Evolutionary conservation across 2,888 invertebrate genomes (phyloP).

Genomic region (Drosophila neoperkinsi): DNA sequence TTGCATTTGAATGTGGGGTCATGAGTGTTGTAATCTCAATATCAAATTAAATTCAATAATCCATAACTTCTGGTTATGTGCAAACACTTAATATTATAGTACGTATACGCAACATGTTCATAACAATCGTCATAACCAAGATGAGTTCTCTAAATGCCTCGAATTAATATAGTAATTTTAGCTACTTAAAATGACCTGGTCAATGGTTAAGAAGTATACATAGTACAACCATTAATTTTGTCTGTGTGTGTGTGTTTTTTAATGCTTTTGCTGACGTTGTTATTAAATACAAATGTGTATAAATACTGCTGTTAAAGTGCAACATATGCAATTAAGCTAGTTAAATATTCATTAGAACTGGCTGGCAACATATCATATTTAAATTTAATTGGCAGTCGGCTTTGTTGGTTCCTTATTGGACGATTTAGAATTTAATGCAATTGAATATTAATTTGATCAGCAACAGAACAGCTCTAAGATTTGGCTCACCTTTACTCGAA

Average conservation of each 20-base stretch:
- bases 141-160: conserved; percentile 27
- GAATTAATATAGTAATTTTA: conserved; percentile 49
- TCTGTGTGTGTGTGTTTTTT: conserved; percentile 9
- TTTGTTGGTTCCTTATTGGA: conserved; percentile 60
- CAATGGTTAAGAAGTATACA: conserved; percentile 48
- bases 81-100: conserved; percentile 42
- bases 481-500: background rate
- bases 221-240: conserved; percentile 26
- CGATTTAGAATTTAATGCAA: conserved; percentile 31
- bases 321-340: conserved; percentile 58
- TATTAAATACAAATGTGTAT: background rate
- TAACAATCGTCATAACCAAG: conserved; percentile 15
- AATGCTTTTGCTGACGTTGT: conserved; percentile 10
- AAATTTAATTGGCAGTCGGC: conserved; percentile 61
- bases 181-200: conserved; percentile 41
- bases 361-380: conserved; percentile 50
- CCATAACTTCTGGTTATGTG: conserved; percentile 20
- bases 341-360: conserved; percentile 65
- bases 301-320: conserved; percentile 16
- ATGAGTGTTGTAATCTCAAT: conserved; percentile 30
- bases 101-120: conserved; percentile 22
- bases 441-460: conserved; percentile 48
- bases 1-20: conserved; percentile 63
- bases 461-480: background rate
- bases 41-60: conserved; percentile 20